Evolutionary conservation across 2,113 vertebrate genomes (phyloP), one percentile per base, ranked within the genome.

Genomic region (Nannospalax galili): DNA sequence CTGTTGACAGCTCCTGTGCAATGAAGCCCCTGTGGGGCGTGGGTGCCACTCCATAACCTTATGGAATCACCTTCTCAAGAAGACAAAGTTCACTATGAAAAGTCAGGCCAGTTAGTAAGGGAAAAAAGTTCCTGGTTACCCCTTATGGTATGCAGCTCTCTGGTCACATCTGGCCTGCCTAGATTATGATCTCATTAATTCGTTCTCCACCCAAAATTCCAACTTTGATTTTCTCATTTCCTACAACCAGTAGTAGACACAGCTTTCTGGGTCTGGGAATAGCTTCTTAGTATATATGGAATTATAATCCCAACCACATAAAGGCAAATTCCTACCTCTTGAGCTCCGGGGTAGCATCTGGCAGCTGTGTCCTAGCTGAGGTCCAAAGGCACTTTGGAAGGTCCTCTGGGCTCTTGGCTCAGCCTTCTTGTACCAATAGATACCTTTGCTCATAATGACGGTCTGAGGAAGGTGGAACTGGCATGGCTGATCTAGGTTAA

Each of bases 31-130:
- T 52, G 37, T 90, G 74, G 94, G 69, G 69, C 42, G 12, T 95
- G 84, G 96, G 91, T 97, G 86, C 87, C 91, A 95, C 89, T 85
- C 64, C 75, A 75, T 62, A 96, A 72, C 84, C 84, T 93, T 84
- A 75, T 4, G 52, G 91, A 96, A 74, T 95, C 93, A 95, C 93
- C 91, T 94, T 77, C 69, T 65, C 45, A 74, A 52, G 77, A 94
- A 94, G 37, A n/a, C 84, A 80, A 93, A 95, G 42, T 97, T 95
- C 81, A 37, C 77, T 91, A 40, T 35, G 65, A 93, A 91, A 95
- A 97, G n/a, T 69, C 30, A 45, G 70, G 22, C 22, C 30, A 15
- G 28, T 82, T 87, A 67, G 20, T 84, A 58, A 74, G 56, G 65
- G 79, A 79, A 84, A 65, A 30, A 15, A 45, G 26, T 65, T 91